A percentile compares a stretch with the other conserved stretches of the same genome.
phyloP scores from a whole-genome alignment of 2,797 vertebrate species.

The Hippocampus kuda region DNA sequence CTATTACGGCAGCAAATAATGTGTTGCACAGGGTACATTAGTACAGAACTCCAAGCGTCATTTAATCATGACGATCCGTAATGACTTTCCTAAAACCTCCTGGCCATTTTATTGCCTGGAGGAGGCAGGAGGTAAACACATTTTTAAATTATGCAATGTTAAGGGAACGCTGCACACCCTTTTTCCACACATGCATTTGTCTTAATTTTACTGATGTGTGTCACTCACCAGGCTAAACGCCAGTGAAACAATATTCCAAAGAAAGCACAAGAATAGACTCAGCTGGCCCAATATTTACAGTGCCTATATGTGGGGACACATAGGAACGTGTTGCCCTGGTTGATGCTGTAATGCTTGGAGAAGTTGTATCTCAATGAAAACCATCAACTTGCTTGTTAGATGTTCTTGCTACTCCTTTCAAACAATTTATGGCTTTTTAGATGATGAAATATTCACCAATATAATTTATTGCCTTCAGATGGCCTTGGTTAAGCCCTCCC shows the following conservation, averaged over 20 bases:
- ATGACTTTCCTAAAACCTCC: not conserved
- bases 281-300: too few species aligned
- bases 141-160: not conserved
- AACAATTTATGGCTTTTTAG: too few species aligned
- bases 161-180: not conserved
- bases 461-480: too few species aligned
- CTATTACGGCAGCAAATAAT: not conserved
- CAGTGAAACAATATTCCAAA: conserved; percentile 7
- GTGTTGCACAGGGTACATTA: not conserved
- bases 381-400: too few species aligned
- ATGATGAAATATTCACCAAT: too few species aligned
- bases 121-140: conserved; percentile 24
- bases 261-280: not conserved
- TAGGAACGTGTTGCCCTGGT: too few species aligned
- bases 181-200: conserved; percentile 38
- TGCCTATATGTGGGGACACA: too few species aligned
- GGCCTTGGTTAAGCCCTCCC: too few species aligned
- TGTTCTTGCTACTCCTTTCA: too few species aligned
- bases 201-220: conserved; percentile 49
- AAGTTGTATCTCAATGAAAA: too few species aligned
- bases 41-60: not conserved
- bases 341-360: too few species aligned
- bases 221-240: conserved; percentile 10
- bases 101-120: not conserved
- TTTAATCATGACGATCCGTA: not conserved